These are phyloP conservation scores for Helostoma temminkii DNA, from an alignment of 2,797 vertebrate genomes.

Conservation along the genomic window DNA sequence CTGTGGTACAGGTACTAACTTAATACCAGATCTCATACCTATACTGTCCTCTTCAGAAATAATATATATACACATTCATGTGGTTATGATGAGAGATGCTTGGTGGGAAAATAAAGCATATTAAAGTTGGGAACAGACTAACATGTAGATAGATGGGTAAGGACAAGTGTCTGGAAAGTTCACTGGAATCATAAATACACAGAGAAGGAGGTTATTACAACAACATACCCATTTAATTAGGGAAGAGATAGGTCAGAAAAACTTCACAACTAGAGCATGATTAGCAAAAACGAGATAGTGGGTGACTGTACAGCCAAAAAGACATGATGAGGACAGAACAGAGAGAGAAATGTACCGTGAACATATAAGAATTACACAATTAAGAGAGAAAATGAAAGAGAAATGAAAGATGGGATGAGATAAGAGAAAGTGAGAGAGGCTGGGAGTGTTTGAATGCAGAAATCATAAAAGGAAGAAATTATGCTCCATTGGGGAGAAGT, in stretches of 20 bases:
- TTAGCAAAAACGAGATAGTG: conserved; percentile 15
- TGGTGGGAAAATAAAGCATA: background rate
- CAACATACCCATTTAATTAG: background rate
- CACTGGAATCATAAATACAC: conserved; percentile 4
- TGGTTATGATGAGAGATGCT: background rate
- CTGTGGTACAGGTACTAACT: too few species aligned
- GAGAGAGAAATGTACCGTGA: background rate
- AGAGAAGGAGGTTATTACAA: conserved; percentile 5
- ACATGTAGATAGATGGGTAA: conserved; percentile 35
- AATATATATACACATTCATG: background rate
- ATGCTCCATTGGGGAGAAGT: background rate
- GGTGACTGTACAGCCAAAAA: background rate
- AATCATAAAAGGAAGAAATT: background rate
- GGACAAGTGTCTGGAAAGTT: conserved; percentile 24
- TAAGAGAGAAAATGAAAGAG: conserved; percentile 27
- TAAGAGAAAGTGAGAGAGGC: background rate
- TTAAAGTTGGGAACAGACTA: conserved; percentile 7
- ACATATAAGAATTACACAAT: conserved; percentile 27
- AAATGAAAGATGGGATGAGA: conserved; percentile 8
- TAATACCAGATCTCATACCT: too few species aligned
- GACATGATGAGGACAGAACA: background rate
- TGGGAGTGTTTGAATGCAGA: background rate
- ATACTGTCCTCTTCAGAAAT: background rate
- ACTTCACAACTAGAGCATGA: conserved; percentile 1
- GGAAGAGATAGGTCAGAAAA: background rate